Evolutionary conservation across 2,113 vertebrate genomes (phyloP).

Genomic region (Otis tarda): DNA sequence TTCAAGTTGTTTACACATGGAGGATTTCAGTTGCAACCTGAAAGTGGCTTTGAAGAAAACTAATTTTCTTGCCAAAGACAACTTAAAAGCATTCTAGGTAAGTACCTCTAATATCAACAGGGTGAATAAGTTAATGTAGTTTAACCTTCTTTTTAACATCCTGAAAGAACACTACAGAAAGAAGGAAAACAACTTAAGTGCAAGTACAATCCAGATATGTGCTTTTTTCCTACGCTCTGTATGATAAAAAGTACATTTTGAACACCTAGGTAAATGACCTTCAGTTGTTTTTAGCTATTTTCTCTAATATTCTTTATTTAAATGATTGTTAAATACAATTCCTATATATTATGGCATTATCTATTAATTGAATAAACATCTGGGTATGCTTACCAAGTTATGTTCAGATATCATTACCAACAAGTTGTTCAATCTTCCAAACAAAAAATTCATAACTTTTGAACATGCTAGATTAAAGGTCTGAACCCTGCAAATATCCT

Average conservation of each 20-base stretch:
- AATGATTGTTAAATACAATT: not conserved
- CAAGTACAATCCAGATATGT: not conserved
- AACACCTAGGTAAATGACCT: not conserved
- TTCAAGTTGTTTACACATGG: not conserved
- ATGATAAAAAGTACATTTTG: not conserved
- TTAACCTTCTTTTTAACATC: not conserved
- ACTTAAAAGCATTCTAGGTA: not conserved
- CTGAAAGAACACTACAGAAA: not conserved
- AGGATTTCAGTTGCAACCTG: not conserved
- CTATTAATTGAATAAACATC: not conserved
- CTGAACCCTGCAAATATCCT: not conserved
- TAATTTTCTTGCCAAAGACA: not conserved
- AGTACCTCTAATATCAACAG: not conserved
- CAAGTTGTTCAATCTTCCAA: not conserved
- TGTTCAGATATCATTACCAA: not conserved
- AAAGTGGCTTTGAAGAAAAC: not conserved
- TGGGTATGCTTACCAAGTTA: not conserved
- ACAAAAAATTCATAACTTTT: not conserved
- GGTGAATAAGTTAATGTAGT: not conserved
- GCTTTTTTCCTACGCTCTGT: not conserved
- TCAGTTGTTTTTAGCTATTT: not conserved
- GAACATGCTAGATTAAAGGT: not conserved
- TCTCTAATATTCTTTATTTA: not conserved
- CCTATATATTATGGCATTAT: not conserved
- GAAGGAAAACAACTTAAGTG: not conserved